Percentiles rank a stretch among this genome's conserved stretches.
Evolutionary conservation across 1,140 invertebrate genomes (phyloP).

Genomic region (Zaprionus tsacasi): DNA sequence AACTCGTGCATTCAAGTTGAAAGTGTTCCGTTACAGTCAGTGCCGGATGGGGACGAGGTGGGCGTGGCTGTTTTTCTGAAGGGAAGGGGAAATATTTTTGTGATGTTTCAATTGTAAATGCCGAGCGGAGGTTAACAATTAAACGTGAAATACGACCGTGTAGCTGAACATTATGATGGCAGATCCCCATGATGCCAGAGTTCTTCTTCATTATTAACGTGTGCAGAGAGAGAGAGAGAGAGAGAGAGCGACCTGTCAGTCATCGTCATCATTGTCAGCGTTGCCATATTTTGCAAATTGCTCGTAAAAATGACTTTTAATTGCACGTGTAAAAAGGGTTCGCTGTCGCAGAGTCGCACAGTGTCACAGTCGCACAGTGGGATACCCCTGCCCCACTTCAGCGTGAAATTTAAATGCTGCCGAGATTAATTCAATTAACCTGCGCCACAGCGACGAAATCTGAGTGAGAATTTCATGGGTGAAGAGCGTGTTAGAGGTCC

Average conservation of each 20-base stretch:
- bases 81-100: slow-evolving; percentile 45
- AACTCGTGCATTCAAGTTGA: slow-evolving; percentile 38
- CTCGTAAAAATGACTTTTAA: slow-evolving; percentile 76
- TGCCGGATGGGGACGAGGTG: background rate
- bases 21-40: slow-evolving; percentile 42
- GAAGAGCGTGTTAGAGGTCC: slow-evolving; percentile 44
- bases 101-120: slow-evolving; percentile 46
- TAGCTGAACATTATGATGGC: slow-evolving; percentile 1
- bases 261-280: slow-evolving; percentile 37
- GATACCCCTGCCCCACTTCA: slow-evolving; percentile 20
- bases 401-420: slow-evolving; percentile 59
- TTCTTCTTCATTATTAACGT: slow-evolving; percentile 26
- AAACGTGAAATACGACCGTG: slow-evolving; percentile 21
- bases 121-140: slow-evolving; percentile 47
- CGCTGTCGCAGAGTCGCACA: slow-evolving; percentile 7
- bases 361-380: slow-evolving; percentile 16
- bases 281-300: slow-evolving; percentile 75
- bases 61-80: slow-evolving; percentile 46
- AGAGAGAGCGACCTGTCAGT: too few species aligned
- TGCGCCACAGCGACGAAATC: slow-evolving; percentile 40
- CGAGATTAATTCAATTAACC: slow-evolving; percentile 76
- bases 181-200: slow-evolving; percentile 12
- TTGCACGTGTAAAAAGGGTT: slow-evolving; percentile 71
- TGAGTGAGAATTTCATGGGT: slow-evolving; percentile 37
- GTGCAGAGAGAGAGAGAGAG: too few species aligned